Evolutionary conservation across 2,888 invertebrate genomes (phyloP).

Genomic region (Venustoraphidia nigricollis): DNA sequence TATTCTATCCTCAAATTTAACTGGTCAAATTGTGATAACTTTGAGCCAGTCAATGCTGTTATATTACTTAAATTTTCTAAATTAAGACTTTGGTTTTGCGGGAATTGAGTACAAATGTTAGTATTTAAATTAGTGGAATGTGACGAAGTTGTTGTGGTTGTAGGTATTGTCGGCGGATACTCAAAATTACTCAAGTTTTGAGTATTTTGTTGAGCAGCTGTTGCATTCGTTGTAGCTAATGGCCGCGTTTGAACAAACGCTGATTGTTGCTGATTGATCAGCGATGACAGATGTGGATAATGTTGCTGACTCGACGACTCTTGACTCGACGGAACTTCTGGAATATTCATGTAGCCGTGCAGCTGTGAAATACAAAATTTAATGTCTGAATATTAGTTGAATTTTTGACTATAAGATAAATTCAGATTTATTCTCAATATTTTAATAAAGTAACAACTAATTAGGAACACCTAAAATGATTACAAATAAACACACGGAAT

Average conservation of each 20-base stretch:
- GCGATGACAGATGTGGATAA: not conserved
- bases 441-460: too few relatives aligned
- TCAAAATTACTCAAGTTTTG: constrained; percentile 10
- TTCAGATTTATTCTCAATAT: too few relatives aligned
- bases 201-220: constrained; percentile 11
- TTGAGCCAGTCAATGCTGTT: not conserved
- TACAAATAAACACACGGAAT: too few relatives aligned
- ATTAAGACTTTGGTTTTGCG: not conserved
- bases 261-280: constrained; percentile 8
- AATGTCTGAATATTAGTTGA: too few relatives aligned
- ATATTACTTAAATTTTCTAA: too few relatives aligned
- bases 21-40: constrained; percentile 27
- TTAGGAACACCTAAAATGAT: too few relatives aligned
- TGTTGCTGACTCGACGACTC: too few relatives aligned
- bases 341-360: too few relatives aligned
- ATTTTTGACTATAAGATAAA: too few relatives aligned
- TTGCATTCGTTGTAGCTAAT: constrained; percentile 3
- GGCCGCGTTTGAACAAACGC: constrained; percentile 12
- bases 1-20: constrained; percentile 53
- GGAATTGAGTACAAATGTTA: constrained; percentile 4
- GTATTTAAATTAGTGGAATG: constrained; percentile 8
- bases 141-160: constrained; percentile 37
- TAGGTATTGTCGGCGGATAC: constrained; percentile 31
- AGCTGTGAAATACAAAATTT: too few relatives aligned
- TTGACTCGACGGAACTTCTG: too few relatives aligned